phyloP scores from a whole-genome alignment of 1,140 invertebrate species.

The Camponotus vicinus region DNA sequence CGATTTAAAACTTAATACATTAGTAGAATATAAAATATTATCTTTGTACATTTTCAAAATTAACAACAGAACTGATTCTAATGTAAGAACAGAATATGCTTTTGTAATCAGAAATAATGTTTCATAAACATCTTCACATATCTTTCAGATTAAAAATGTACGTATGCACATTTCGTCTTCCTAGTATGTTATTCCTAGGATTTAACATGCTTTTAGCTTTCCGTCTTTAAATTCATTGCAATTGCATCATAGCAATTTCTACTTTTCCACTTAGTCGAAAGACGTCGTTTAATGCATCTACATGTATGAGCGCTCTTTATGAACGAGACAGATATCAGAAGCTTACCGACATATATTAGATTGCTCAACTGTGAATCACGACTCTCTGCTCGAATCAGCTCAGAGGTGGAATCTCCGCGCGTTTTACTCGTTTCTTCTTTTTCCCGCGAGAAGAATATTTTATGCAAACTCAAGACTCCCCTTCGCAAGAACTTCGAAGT shows the following conservation, averaged over 20 bases:
- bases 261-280: constrained; percentile 30
- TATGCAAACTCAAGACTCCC: constrained; percentile 71
- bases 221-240: constrained; percentile 17
- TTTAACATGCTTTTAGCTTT: constrained; percentile 27
- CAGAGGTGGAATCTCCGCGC: constrained; percentile 52
- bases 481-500: constrained; percentile 51
- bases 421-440: constrained; percentile 64
- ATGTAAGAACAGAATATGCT: background rate
- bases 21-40: background rate
- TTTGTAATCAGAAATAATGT: background rate
- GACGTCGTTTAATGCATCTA: constrained; percentile 41
- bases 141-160: constrained; percentile 16
- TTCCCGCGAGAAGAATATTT: constrained; percentile 74
- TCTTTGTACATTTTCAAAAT: background rate
- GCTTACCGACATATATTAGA: constrained; percentile 63
- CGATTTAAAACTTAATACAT: background rate
- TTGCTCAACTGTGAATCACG: constrained; percentile 68
- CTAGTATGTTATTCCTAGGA: background rate
- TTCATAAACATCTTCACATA: background rate
- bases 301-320: background rate
- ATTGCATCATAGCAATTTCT: constrained; percentile 35
- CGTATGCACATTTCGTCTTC: background rate
- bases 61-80: background rate
- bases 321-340: constrained; percentile 52
- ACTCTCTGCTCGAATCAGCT: constrained; percentile 57